These are phyloP conservation scores for Andrena flavipes DNA, from an alignment of 2,888 invertebrate species.

Conservation along the genomic window DNA sequence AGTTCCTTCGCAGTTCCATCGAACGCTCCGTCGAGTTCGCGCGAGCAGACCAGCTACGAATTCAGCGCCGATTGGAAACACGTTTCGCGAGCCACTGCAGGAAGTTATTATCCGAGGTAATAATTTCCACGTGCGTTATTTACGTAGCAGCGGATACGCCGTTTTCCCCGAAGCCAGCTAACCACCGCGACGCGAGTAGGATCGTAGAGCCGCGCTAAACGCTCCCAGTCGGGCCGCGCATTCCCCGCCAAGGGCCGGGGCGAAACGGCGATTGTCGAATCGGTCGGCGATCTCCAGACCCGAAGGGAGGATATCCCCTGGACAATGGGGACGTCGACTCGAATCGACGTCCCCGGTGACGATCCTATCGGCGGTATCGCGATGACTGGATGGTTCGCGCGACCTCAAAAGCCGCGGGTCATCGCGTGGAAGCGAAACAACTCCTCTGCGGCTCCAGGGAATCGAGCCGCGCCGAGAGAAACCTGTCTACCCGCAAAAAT, in stretches of 20 bases:
- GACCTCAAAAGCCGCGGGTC: conserved; percentile 67
- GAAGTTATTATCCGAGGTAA: conserved; percentile 26
- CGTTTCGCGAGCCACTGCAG: conserved; percentile 6
- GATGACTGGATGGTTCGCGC: conserved; percentile 61
- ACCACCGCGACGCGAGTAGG: background rate
- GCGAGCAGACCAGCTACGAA: background rate
- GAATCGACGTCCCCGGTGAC: conserved; percentile 22
- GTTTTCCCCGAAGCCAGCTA: conserved; percentile 9
- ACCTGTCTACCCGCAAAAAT: conserved; percentile 75
- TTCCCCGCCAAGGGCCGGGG: background rate
- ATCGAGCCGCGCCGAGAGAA: conserved; percentile 52
- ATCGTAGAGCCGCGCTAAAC: conserved; percentile 4
- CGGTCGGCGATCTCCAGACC: background rate
- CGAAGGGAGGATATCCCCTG: conserved; percentile 12
- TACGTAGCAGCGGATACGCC: conserved; percentile 12
- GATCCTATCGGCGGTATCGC: conserved; percentile 46
- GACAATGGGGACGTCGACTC: conserved; percentile 34
- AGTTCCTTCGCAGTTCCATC: background rate
- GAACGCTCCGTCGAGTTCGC: background rate
- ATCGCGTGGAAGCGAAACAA: conserved; percentile 65
- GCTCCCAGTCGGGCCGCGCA: background rate
- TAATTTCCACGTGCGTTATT: conserved; percentile 27
- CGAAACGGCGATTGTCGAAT: conserved; percentile 9
- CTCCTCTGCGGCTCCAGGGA: conserved; percentile 25
- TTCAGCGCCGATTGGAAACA: conserved; percentile 20